Evolutionary conservation across 2,888 invertebrate genomes (phyloP).

Genomic region (Drosophila peninsularis): DNA sequence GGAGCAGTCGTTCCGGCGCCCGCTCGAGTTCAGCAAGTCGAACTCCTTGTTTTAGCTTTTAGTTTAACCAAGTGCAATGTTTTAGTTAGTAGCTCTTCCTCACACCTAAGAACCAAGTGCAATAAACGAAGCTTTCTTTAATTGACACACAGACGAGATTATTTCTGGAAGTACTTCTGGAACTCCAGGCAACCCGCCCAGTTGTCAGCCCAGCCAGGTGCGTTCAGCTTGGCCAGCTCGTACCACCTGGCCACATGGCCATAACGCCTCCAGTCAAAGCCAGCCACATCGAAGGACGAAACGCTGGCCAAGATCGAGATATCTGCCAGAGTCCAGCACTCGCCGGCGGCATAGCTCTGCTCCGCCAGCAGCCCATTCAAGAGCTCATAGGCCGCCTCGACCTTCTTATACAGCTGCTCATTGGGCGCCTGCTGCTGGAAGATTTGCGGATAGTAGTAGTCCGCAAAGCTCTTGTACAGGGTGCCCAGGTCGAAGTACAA

Average conservation of each 20-base stretch:
- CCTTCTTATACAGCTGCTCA: conserved; percentile 88
- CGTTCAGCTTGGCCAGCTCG: conserved; percentile 86
- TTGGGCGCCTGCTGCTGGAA: conserved; percentile 87
- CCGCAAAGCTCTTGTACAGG: conserved; percentile 88
- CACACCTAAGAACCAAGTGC: conserved; percentile 63
- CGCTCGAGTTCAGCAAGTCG: conserved; percentile 82
- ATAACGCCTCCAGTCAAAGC: conserved; percentile 88
- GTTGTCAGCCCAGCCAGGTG: conserved; percentile 87
- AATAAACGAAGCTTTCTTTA: conserved; percentile 59
- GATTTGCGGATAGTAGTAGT: conserved; percentile 89
- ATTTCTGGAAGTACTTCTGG: conserved; percentile 82
- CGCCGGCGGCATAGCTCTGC: conserved; percentile 89
- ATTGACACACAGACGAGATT: too few species aligned
- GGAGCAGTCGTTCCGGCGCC: conserved; percentile 83
- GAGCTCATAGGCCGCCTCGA: conserved; percentile 88
- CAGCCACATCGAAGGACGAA: conserved; percentile 88
- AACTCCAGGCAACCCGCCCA: conserved; percentile 86
- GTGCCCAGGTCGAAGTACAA: conserved; percentile 92
- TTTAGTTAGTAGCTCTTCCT: conserved; percentile 49
- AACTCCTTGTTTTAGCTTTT: conserved; percentile 72
- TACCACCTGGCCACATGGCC: conserved; percentile 89
- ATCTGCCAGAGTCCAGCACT: conserved; percentile 91
- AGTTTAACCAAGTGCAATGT: conserved; percentile 60
- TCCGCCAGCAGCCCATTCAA: conserved; percentile 89
- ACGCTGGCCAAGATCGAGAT: conserved; percentile 88